These are phyloP conservation scores for Nicator chloris DNA, from an alignment of 2,113 vertebrate genomes.

Conservation along the genomic window DNA sequence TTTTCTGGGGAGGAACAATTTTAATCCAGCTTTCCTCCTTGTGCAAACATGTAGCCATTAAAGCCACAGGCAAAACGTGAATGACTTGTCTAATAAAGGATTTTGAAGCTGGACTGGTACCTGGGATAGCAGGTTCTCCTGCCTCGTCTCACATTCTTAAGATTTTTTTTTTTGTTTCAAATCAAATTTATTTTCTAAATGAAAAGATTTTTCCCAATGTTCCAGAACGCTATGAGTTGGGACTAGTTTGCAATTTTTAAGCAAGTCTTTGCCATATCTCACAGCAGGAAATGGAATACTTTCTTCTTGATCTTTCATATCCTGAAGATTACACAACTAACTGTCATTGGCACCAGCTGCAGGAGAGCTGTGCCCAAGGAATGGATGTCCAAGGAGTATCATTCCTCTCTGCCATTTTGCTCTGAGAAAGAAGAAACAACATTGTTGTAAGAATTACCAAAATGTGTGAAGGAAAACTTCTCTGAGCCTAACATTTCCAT, in stretches of 20 bases:
- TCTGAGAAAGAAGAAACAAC: neutral
- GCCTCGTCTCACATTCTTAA: neutral
- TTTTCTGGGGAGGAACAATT: neutral
- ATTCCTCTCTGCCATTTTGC: neutral
- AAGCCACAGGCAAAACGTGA: neutral
- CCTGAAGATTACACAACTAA: neutral
- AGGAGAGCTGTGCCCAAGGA: neutral
- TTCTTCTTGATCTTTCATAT: conserved; percentile 34
- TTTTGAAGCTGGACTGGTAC: neutral
- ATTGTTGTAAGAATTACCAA: neutral
- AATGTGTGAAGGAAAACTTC: neutral
- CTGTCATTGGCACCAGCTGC: neutral
- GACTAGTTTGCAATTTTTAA: conserved; percentile 22
- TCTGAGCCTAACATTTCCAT: neutral
- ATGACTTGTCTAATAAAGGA: neutral
- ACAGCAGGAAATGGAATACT: conserved; percentile 38
- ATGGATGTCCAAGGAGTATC: neutral
- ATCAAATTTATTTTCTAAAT: conserved; percentile 57
- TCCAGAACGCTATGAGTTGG: conserved; percentile 45
- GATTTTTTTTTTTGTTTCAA: neutral
- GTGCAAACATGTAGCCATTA: neutral
- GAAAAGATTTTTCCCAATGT: conserved; percentile 25
- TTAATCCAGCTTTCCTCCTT: neutral
- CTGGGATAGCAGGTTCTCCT: neutral
- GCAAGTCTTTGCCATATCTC: conserved; percentile 39